Conservation (phyloP, 2,888 invertebrate species). For the Stictocephala bisonia region DNA sequence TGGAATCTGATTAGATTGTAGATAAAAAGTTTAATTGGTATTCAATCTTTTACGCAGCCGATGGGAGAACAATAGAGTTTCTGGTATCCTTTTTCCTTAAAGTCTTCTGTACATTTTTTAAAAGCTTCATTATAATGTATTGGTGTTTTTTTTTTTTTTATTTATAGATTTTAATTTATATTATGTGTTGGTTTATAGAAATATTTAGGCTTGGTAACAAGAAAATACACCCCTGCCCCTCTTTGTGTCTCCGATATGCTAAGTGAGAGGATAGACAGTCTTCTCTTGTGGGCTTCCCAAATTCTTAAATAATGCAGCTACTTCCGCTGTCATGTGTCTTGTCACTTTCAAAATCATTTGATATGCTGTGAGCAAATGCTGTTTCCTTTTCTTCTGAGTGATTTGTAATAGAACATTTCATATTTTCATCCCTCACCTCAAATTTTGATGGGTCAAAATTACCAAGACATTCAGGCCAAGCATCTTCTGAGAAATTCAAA, state of each 20-base stretch:
- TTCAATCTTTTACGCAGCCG: background rate
- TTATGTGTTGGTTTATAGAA: background rate
- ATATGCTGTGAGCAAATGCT: too few species aligned
- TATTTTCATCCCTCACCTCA: too few species aligned
- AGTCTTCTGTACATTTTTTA: background rate
- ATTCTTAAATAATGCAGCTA: background rate
- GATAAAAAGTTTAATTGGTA: background rate
- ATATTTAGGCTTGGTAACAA: background rate
- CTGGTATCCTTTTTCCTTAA: background rate
- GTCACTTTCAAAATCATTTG: background rate
- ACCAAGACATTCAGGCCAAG: too few species aligned
- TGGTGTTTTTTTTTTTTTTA: too few species aligned
- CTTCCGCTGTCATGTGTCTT: conserved; percentile 1
- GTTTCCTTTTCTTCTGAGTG: too few species aligned
- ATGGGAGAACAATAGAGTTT: conserved; percentile 15
- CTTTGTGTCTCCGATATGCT: background rate
- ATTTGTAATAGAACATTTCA: too few species aligned
- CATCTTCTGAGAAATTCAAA: too few species aligned
- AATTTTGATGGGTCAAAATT: too few species aligned
- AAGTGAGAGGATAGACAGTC: background rate
- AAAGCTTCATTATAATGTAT: background rate
- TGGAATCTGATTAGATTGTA: background rate
- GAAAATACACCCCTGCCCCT: background rate
- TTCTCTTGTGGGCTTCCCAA: background rate
- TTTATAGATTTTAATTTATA: too few species aligned